Base-by-base conservation (phyloP, 2,888 invertebrate genomes). In the Oscheius sp. region DNA sequence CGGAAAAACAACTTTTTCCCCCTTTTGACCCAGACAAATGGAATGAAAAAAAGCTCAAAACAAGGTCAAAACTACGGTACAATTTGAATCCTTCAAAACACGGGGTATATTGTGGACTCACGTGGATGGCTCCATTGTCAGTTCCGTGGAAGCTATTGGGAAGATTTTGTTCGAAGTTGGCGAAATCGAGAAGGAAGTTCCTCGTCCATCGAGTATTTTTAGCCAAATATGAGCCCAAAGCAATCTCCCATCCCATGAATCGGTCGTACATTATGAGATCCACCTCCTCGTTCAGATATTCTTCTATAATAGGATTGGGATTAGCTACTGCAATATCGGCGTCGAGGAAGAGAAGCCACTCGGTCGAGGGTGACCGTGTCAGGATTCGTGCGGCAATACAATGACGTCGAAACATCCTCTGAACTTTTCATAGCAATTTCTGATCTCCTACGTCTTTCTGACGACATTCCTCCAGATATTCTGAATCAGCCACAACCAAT, bases 371-470 rank as follows among this genome's bases (percentile, higher is more conserved):
- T 6, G 55, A 55, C 17, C 64, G 34, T 3, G 55, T 45, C 8
- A 74, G 52, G n/a, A 65, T 29, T 3, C 73, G 52, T 3, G 78
- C 69, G 20, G 70, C 69, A 6, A 80, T 75, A 55, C 84, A 84
- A 55, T 84, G 84, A 6, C 84, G 75, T n/a, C 76, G 81, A 66
- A 82, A 84, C 79, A 82, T 79, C 63, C 82, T 79, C 84, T 84
- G 52, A 65, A 82, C n/a, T n/a, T n/a, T n/a, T 20, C 17, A 15
- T 37, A 8, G 55, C 2, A 33, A 50, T 50, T 50, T n/a, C n/a
- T n/a, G n/a, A n/a, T n/a, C n/a, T n/a, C n/a, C n/a, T 25, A 71
- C 75, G 42, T 75, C 75, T 37, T 45, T 65, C 48, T 71, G 73
- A 4, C 42, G 33, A 63, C 75, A 75, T 15, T 53, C 34, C 3